phyloP scores from a whole-genome alignment of 2,113 vertebrate genomes.

The Sakesphorus luctuosus region DNA sequence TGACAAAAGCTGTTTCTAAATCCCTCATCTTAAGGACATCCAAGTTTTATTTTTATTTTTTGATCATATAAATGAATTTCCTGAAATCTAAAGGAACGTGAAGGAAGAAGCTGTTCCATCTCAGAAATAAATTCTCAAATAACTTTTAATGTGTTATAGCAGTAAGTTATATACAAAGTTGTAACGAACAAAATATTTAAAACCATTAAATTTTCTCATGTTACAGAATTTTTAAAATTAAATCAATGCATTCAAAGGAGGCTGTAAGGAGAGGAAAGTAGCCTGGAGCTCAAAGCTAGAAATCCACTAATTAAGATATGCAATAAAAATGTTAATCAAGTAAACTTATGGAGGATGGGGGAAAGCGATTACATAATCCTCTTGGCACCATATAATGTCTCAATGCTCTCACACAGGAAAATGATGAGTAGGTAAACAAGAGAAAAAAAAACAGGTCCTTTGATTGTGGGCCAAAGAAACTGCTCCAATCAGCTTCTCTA shows the following conservation, averaged over 20 bases:
- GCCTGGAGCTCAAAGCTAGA: slow-evolving; percentile 20
- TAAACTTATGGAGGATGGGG: slow-evolving; percentile 2
- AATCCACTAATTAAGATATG: slow-evolving; percentile 57
- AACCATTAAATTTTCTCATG: not conserved
- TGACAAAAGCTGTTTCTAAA: not conserved
- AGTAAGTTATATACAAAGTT: not conserved
- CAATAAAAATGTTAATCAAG: slow-evolving; percentile 62
- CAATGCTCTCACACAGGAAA: slow-evolving; percentile 2
- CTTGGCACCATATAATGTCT: not conserved
- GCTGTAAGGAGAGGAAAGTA: not conserved
- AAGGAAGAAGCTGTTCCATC: not conserved
- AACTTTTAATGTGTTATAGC: not conserved
- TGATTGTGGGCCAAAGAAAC: slow-evolving; percentile 49
- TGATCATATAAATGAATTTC: not conserved
- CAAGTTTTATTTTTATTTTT: not conserved
- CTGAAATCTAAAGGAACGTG: not conserved
- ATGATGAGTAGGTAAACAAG: slow-evolving; percentile 42
- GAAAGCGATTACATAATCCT: slow-evolving; percentile 18
- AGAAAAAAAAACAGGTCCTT: not conserved
- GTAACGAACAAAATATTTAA: not conserved
- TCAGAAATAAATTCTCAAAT: not conserved
- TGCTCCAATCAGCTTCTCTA: slow-evolving; percentile 27
- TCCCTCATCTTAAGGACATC: not conserved
- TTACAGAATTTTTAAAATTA: not conserved
- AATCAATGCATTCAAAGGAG: fast-evolving